Base-by-base conservation (phyloP, 1,140 invertebrate species). In the Aphis gossypii region DNA sequence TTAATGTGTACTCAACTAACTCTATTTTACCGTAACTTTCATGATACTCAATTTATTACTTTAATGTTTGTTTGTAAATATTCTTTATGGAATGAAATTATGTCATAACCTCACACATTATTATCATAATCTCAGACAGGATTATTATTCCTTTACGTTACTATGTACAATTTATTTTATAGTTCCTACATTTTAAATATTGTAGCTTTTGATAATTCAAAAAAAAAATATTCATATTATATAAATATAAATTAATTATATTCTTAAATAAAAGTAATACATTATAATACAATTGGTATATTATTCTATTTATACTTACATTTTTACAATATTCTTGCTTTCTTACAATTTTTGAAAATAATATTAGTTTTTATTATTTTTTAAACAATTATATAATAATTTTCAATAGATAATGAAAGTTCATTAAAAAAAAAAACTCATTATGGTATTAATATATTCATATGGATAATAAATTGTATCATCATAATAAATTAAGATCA, bases 11-110 rank as follows among this genome's bases (percentile, higher is more conserved):
- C 46, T 88, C n/a, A 48, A 35, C 86, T 35, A 48, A 51, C 18
- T 20, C 38, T 88, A 88, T 88, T n/a, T n/a, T 35, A 51, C 46
- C 25, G 86, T n/a, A 48, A 48, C 46, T 48, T 51, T 23, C 86
- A 35, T 88, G 86, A 48, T 48, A 88, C 44, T 88, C 46, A 35
- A 88, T 88, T 76, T 76, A 76, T 76, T 51, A 88, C 44, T 46
- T 14, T 48, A 48, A 88, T 88, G 44, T 48, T 25, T 51, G 46
- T 88, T 46, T 30, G 46, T 48, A 48, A 46, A 88, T 88, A 51
- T 87, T 87, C 5, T 48, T 87, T 87, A 41, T 88, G 46, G 35
- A 88, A 48, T 48, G 30, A 48, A 88, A 48, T 41, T 18, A n/a
- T 48, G 18, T 21, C n/a, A 35, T 48, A 30, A 87, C 46, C 30